A percentile compares a stretch with the other conserved stretches of the same genome.
Evolutionary conservation across 1,140 invertebrate genomes (phyloP).

Genomic region (Temnothorax longispinosus): DNA sequence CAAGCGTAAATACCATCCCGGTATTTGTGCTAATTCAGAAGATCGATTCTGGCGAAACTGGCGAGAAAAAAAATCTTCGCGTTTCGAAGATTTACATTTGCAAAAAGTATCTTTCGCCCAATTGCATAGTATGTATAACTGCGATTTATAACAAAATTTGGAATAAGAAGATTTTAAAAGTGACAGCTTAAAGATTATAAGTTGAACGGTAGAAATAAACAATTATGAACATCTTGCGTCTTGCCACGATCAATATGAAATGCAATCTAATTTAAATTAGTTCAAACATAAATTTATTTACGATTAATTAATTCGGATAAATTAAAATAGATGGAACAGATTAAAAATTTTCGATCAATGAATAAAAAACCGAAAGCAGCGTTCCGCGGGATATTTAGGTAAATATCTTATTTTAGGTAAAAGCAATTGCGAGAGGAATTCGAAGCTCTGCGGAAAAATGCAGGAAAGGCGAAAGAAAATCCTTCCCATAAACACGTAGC

Average conservation of each 20-base stretch:
- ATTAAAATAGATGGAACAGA: background rate
- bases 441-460: background rate
- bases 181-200: background rate
- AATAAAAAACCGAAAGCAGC: background rate
- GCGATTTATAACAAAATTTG: background rate
- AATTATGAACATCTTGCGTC: too few relatives aligned
- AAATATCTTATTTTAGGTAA: conserved; percentile 18
- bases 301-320: background rate
- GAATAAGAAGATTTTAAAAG: background rate
- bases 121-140: background rate
- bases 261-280: background rate
- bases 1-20: conserved; percentile 70
- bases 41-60: conserved; percentile 59
- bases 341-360: background rate
- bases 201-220: background rate
- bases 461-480: conserved; percentile 6
- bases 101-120: background rate
- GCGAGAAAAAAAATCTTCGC: background rate
- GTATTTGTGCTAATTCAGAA: conserved; percentile 68
- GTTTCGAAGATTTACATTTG: background rate
- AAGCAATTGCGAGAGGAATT: background rate
- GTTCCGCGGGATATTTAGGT: conserved; percentile 3
- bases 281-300: background rate
- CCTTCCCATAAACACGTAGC: conserved; percentile 44
- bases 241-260: background rate